Percentiles rank a stretch among this genome's conserved stretches.
These are phyloP conservation scores for Solenopsis fugax DNA, from an alignment of 1,140 invertebrate genomes.

Conservation along the genomic window DNA sequence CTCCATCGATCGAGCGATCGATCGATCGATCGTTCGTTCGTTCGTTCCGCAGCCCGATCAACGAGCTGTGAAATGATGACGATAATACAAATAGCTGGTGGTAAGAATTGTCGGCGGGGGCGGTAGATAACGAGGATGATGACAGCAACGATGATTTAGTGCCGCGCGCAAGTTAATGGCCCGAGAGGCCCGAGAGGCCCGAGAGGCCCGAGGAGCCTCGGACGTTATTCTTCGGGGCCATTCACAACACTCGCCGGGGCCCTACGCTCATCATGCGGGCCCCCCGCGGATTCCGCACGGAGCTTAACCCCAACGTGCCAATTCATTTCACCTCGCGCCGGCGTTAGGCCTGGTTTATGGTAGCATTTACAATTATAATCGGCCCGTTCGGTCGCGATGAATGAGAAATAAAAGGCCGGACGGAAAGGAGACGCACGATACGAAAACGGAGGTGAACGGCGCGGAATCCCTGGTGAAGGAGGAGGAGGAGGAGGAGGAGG, in stretches of 20 bases:
- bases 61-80: conserved; percentile 63
- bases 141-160: conserved; percentile 86
- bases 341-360: conserved; percentile 81
- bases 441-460: conserved; percentile 35
- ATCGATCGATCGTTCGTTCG: conserved; percentile 50
- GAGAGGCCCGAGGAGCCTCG: conserved; percentile 62
- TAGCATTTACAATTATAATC: conserved; percentile 86
- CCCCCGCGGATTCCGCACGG: conserved; percentile 78
- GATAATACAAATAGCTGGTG: conserved; percentile 78
- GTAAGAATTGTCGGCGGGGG: conserved; percentile 78
- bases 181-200: conserved; percentile 60
- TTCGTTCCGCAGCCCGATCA: conserved; percentile 50
- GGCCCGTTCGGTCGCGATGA: conserved; percentile 72
- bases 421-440: conserved; percentile 36
- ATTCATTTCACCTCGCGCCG: conserved; percentile 74
- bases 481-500: background rate
- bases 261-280: conserved; percentile 70
- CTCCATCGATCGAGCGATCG: conserved; percentile 15
- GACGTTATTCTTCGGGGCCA: conserved; percentile 79
- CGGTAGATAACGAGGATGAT: conserved; percentile 85
- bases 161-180: conserved; percentile 82
- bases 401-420: conserved; percentile 54
- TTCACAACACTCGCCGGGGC: conserved; percentile 77
- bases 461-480: background rate
- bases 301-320: conserved; percentile 77